Conservation (phyloP, 2,113 vertebrate species). For the Charina bottae region DNA sequence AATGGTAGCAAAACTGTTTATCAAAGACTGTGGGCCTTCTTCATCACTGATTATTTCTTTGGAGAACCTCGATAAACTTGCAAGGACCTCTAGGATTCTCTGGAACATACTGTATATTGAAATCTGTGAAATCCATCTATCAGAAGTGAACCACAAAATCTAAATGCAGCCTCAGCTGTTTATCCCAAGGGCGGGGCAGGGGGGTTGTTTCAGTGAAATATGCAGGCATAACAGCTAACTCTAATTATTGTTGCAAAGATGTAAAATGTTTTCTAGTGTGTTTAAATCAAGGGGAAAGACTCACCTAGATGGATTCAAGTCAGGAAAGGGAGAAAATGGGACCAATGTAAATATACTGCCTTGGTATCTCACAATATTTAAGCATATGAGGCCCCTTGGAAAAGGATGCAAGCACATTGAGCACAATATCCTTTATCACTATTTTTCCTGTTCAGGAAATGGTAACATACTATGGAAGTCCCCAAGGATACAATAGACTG, state of each 20-base stretch:
- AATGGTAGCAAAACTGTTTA: background rate
- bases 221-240: background rate
- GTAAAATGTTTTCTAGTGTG: background rate
- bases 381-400: background rate
- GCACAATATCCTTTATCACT: conserved; percentile 8
- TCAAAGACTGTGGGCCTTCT: background rate
- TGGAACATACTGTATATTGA: background rate
- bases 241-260: background rate
- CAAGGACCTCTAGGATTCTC: background rate
- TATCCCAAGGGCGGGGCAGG: background rate
- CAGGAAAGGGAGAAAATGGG: background rate
- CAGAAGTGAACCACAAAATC: background rate
- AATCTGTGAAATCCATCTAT: no score
- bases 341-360: background rate
- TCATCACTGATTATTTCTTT: background rate
- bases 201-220: conserved; percentile 10
- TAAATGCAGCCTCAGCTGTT: background rate
- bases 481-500: conserved; percentile 30
- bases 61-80: background rate
- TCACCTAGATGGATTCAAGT: conserved; percentile 7
- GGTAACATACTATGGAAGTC: conserved; percentile 8
- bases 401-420: conserved; percentile 39
- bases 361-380: background rate
- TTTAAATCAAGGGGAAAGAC: conserved; percentile 17
- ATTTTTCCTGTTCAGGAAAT: background rate